phyloP scores from a whole-genome alignment of 1,140 invertebrate genomes.

The Planococcus citri region DNA sequence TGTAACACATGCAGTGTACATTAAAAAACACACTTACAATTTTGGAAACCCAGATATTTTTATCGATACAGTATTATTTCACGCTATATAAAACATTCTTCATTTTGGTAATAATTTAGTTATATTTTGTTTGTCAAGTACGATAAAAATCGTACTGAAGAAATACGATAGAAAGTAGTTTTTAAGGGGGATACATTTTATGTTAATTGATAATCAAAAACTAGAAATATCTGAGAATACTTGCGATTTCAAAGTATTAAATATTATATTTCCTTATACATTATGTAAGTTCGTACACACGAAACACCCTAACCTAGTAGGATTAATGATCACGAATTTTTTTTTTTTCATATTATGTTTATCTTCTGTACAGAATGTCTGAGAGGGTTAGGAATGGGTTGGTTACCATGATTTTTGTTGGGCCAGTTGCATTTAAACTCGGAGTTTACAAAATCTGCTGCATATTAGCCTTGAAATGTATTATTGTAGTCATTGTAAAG shows the following conservation, averaged over 20 bases:
- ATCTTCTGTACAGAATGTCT: neutral
- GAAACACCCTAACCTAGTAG: neutral
- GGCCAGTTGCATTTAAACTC: neutral
- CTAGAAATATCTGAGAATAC: neutral
- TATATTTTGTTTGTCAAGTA: no score
- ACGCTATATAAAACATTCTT: neutral
- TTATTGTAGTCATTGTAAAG: neutral
- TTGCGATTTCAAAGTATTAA: neutral
- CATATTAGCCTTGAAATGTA: neutral
- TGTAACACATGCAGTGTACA: neutral
- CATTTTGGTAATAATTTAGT: neutral
- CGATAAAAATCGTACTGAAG: neutral
- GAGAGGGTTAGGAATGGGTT: neutral
- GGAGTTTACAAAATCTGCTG: neutral
- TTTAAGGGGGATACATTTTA: neutral
- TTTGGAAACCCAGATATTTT: neutral
- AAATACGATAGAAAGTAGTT: neutral
- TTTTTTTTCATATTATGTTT: neutral
- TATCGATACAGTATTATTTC: neutral
- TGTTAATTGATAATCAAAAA: neutral
- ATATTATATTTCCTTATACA: no score
- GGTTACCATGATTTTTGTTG: no score
- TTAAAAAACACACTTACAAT: neutral
- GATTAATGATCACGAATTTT: neutral
- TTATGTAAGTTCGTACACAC: neutral